Conservation (phyloP, 2,888 invertebrate genomes). For the Torymus texanus region DNA sequence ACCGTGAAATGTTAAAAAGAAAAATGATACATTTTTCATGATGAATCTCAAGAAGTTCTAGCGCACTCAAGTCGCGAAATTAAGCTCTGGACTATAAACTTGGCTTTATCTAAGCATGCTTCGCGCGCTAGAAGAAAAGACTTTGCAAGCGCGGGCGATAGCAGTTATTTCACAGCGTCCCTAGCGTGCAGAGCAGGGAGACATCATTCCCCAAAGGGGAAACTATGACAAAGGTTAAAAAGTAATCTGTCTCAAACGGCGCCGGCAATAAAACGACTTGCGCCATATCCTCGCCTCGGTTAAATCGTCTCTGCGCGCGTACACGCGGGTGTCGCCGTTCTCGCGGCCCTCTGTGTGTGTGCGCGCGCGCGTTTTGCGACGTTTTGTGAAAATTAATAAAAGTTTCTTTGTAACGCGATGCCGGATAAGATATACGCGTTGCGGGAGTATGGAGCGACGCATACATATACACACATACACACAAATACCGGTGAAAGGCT, state of each 20-base stretch:
- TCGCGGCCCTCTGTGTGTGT: neutral
- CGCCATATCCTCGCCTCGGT: neutral
- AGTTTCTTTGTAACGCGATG: conserved; percentile 50
- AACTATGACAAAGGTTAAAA: conserved; percentile 25
- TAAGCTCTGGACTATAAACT: too few species aligned
- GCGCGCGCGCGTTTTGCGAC: neutral
- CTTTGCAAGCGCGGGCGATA: neutral
- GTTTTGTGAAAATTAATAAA: conserved; percentile 39
- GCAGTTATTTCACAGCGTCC: conserved; percentile 11
- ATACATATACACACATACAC: too few species aligned
- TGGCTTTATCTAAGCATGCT: neutral
- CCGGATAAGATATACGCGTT: conserved; percentile 32
- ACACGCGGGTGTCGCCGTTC: neutral
- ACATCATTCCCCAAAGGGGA: conserved; percentile 13
- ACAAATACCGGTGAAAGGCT: neutral
- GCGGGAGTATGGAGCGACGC: too few species aligned
- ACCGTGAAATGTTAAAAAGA: too few species aligned
- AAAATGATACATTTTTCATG: too few species aligned
- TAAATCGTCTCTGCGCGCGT: neutral
- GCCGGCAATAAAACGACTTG: conserved; percentile 1
- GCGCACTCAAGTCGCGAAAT: too few species aligned
- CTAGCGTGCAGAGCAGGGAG: neutral
- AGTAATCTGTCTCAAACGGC: conserved; percentile 17
- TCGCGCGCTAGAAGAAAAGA: too few species aligned
- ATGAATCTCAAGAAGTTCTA: too few species aligned